A percentile compares a stretch with the other conserved stretches of the same genome.
phyloP scores from a whole-genome alignment of 2,888 invertebrate genomes.

The Hecatera dysodea region DNA sequence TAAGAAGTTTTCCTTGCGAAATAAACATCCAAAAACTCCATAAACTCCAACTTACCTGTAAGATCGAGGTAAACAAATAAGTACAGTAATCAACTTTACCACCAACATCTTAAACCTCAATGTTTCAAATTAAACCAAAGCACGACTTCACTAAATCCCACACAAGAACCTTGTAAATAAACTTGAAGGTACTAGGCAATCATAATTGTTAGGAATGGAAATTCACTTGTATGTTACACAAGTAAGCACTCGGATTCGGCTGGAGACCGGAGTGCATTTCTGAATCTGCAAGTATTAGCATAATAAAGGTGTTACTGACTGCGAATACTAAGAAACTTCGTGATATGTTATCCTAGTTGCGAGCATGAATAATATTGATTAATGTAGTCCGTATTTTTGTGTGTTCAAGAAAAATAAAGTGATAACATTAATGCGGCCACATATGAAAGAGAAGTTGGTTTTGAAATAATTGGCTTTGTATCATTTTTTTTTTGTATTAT shows the following conservation, averaged over 20 bases:
- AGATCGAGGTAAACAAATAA: constrained; percentile 3
- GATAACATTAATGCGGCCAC: neutral
- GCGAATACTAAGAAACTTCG: constrained; percentile 32
- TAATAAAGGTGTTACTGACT: constrained; percentile 60
- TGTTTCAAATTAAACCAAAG: constrained; percentile 1
- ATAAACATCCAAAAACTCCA: neutral
- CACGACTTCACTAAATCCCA: constrained; percentile 4
- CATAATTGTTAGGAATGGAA: constrained; percentile 41
- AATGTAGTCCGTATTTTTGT: constrained; percentile 21
- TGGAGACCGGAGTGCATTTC: constrained; percentile 48
- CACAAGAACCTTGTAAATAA: neutral
- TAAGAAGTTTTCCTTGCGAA: neutral
- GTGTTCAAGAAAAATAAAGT: constrained; percentile 7
- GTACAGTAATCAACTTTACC: neutral
- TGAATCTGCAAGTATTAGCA: constrained; percentile 61
- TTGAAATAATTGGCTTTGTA: no score
- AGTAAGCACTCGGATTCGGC: constrained; percentile 53
- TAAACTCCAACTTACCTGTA: constrained; percentile 29
- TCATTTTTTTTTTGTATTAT: no score
- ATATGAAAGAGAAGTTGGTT: no score
- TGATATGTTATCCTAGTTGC: constrained; percentile 28
- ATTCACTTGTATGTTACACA: constrained; percentile 41
- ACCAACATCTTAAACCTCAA: neutral
- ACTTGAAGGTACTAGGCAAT: constrained; percentile 27
- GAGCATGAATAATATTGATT: constrained; percentile 43